Evolutionary conservation across 2,888 invertebrate genomes (phyloP), one percentile per base, ranked within the genome.

Genomic region (Trisateles emortualis): DNA sequence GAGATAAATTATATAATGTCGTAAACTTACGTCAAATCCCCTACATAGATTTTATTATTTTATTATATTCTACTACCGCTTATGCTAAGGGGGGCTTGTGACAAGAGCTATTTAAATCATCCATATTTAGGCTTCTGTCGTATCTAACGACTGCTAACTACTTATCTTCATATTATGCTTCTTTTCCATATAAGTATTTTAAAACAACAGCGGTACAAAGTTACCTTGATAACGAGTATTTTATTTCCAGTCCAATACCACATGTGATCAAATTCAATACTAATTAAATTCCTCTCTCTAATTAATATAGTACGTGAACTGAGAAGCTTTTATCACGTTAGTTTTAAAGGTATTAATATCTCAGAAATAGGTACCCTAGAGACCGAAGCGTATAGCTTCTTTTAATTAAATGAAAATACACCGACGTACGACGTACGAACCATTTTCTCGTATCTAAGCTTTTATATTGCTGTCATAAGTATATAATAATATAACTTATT

Each of bases 321-420:
- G 19, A 30, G 42, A 29, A 59, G 17, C 33, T 53, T 49, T 46
- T 55, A 49, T 44, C 30, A 26, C 22, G 48, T 55, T 58, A 26
- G 38, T 50, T 59, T 50, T 36, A 42, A 57, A 55, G 45, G 29
- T 53, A 53, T 50, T 52, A 51, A 53, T 68, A 44, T 44, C 22
- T 49, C 33, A 50, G 40, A 33, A 39, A 48, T 54, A 16, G 32
- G 32, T 50, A 40, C 59, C 59, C 62, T 11, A 4, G 52, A 38
- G 56, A 54, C 41, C 9, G n/a, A 26, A 30, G 29, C 39, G 46
- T 54, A 43, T 38, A 53, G 54, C 22, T 58, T 55, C 54, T 63
- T 70, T 70, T 63, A 57, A 67, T 68, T 55, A 60, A 67, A 66
- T 9, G 43, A 57, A 59, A 54, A 48, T 50, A 54, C 32, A 57